Base-by-base conservation (phyloP, 1,140 invertebrate genomes). In the Aphelinus atriplicis region DNA sequence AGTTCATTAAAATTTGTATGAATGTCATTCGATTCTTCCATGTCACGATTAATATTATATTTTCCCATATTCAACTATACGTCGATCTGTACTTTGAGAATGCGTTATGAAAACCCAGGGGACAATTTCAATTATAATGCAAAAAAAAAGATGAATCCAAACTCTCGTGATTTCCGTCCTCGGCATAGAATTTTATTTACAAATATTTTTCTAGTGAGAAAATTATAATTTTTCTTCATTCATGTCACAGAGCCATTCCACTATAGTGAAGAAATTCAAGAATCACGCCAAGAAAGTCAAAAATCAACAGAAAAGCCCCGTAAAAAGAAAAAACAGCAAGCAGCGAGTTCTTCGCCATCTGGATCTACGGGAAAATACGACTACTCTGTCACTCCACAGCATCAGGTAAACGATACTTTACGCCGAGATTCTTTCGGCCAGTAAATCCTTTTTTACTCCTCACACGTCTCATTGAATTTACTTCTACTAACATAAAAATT, bases 231-330 rank as follows among this genome's bases (percentile, higher is more conserved):
- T 26, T 26, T 26, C 26, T 26, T 26, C 26, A 26, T 26, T 26
- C 26, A 26, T 26, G 43, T 67, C 55, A 9, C 63, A 86, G 85
- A 86, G n/a, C 82, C 84, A 3, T 84, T 84, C 3, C 85, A 82
- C 9, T 83, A 82, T 74, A 85, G 82, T 71, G 92, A 93, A 75
- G 89, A 92, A 58, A 93, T 91, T 0, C 91, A 93, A 78, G 88
- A 89, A 64, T 79, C 80, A 51, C 76, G 80, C 47, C 82, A 81
- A 6, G 84, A 83, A 69, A 76, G 77, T 73, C 80, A 77, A 56
- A 77, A 76, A 76, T 71, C 85, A 47, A 82, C 85, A 43, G 84
- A 84, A 64, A 86, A 86, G 68, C 78, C 83, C 0, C 80, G 83
- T n/a, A 87, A 85, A 53, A 82, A 77, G 9, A 71, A 78, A 26